Evolutionary conservation across 2,888 invertebrate genomes (phyloP), one percentile per base, ranked within the genome.

Genomic region (Silvanus unidentatus): DNA sequence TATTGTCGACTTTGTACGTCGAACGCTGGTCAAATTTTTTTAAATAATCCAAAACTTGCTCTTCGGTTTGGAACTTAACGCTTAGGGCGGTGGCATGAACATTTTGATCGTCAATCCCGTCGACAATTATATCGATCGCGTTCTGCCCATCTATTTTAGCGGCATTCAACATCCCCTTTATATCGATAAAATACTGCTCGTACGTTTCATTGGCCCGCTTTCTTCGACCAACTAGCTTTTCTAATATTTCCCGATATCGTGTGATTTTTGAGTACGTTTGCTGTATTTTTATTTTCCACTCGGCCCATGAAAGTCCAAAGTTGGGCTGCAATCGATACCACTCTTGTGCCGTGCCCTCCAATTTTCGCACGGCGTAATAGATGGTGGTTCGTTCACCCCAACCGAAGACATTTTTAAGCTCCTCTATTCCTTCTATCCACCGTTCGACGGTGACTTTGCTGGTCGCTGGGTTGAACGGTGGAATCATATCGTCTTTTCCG

Each of bases 401-500:
- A 3, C 16, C 16, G 16, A 37, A 37, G 6, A 37, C n/a, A 14
- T 8, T 5, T 13, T 14, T 13, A 2, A 37, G 5, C 10, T 37
- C 38, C 14, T 37, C 38, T 12, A 37, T 12, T 37, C 4, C n/a
- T 16, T 8, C 38, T n/a, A 37, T 5, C 38, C 38, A 37, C 2
- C 15, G n/a, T 15, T 37, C 38, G 14, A 37, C 14, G 5, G 38
- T 37, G 14, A 13, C 6, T 37, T 13, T 14, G 5, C 14, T 14
- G 9, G 13, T 37, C 5, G 13, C 13, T n/a, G 38, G 38, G 10
- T 37, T 16, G 14, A 37, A 37, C n/a, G 13, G n/a, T 5, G 38
- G 38, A 14, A 37, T 15, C 38, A 37, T 37, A 14, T 37, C 38
- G 12, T 37, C 38, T 8, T 14, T 8, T 15, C 22, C 22, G n/a